phyloP scores from a whole-genome alignment of 2,113 vertebrate species.

The Eulemur rufifrons region DNA sequence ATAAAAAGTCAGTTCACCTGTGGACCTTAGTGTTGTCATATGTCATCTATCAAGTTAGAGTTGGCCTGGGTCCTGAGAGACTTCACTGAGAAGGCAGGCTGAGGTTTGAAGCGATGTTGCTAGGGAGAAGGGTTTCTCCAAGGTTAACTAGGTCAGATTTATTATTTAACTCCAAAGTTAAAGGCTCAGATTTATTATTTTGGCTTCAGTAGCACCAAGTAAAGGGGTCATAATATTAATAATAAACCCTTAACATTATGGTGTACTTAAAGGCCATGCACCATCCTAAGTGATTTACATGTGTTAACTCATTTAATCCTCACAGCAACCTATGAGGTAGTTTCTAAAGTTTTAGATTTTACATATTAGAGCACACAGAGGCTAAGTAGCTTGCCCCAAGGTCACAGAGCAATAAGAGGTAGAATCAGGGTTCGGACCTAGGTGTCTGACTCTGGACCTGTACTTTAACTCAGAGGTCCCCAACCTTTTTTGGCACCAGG shows the following conservation, averaged over 20 bases:
- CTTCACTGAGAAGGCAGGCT: neutral
- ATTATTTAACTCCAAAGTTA: neutral
- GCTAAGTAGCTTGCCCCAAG: conserved; percentile 4
- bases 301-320: conserved; percentile 26
- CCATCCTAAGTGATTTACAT: neutral
- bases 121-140: conserved; percentile 15
- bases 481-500: no score
- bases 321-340: neutral
- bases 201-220: neutral
- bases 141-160: conserved; percentile 19
- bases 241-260: neutral
- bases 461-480: neutral
- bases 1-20: conserved; percentile 7
- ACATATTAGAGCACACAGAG: neutral
- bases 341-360: neutral
- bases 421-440: neutral
- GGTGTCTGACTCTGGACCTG: neutral
- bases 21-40: neutral
- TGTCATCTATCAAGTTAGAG: conserved; percentile 19
- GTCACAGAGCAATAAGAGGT: conserved; percentile 7
- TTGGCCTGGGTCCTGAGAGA: conserved; percentile 4
- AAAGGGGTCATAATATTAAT: neutral
- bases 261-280: neutral
- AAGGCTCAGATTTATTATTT: conserved; percentile 20
- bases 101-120: neutral